These are phyloP conservation scores for Ceuthmochares aereus DNA, from an alignment of 2,113 vertebrate genomes.

Conservation along the genomic window DNA sequence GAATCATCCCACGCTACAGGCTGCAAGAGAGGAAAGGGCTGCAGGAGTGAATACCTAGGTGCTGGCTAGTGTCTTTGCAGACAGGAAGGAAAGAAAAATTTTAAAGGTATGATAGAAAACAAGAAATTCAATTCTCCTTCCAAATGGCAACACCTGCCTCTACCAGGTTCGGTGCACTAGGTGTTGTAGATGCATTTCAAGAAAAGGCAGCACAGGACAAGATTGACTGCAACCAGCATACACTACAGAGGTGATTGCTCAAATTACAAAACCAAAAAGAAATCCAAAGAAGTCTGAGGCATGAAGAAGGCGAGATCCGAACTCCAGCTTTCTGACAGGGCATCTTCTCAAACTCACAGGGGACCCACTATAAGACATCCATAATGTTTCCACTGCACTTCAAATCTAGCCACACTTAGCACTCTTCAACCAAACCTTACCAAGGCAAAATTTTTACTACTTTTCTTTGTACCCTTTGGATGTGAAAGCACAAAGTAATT, in stretches of 20 bases:
- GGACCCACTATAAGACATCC: not conserved
- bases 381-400: not conserved
- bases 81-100: not conserved
- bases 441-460: not conserved
- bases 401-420: not conserved
- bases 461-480: not conserved
- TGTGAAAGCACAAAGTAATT: not conserved
- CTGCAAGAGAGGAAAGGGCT: not conserved
- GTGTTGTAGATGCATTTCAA: not conserved
- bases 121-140: not conserved
- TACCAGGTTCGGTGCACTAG: not conserved
- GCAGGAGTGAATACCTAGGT: not conserved
- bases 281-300: not conserved
- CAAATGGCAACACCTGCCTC: not conserved
- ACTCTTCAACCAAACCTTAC: not conserved
- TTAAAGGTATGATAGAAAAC: not conserved
- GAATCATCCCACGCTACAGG: not conserved
- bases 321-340: not conserved
- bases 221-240: not conserved
- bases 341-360: not conserved
- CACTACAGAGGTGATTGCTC: not conserved
- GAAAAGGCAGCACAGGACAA: not conserved
- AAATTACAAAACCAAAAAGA: not conserved
- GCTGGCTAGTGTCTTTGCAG: not conserved
- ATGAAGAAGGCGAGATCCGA: not conserved